phyloP scores from a whole-genome alignment of 2,797 vertebrate genomes.

The Darevskia mixta region DNA sequence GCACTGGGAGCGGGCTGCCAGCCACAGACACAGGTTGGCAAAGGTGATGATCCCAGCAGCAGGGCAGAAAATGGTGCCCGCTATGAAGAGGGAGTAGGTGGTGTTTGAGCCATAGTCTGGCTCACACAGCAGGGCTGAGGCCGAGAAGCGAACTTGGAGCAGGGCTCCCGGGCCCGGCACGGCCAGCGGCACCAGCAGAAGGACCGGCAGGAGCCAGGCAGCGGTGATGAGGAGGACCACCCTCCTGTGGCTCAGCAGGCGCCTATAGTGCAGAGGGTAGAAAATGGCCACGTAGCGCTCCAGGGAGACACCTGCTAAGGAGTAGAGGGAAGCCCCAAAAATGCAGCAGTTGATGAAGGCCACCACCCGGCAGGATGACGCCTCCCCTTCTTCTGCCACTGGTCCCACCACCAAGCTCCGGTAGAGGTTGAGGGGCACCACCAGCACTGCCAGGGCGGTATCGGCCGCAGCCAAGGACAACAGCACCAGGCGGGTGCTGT shows the following conservation, averaged over 20 bases:
- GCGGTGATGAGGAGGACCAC: conserved; percentile 81
- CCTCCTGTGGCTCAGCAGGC: conserved; percentile 80
- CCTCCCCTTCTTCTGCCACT: conserved; percentile 65
- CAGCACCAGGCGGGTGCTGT: conserved; percentile 84
- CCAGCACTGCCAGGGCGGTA: conserved; percentile 83
- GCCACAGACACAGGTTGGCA: conserved; percentile 86
- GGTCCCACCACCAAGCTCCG: conserved; percentile 80
- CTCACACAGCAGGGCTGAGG: conserved; percentile 86
- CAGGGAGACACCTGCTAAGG: conserved; percentile 83
- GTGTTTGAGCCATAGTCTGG: conserved; percentile 86
- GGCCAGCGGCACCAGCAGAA: conserved; percentile 81
- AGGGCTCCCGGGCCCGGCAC: conserved; percentile 80
- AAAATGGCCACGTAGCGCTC: conserved; percentile 87
- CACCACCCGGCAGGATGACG: conserved; percentile 81
- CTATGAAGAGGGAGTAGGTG: conserved; percentile 81
- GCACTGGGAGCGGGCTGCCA: conserved; percentile 83
- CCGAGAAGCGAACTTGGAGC: conserved; percentile 86
- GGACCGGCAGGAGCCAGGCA: conserved; percentile 85
- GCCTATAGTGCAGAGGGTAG: conserved; percentile 83
- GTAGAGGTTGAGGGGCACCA: conserved; percentile 87
- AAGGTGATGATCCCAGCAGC: conserved; percentile 85
- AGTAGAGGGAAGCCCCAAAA: conserved; percentile 88
- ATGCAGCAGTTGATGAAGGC: conserved; percentile 85
- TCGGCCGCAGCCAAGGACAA: conserved; percentile 86
- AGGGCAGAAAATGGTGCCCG: conserved; percentile 86